Evolutionary conservation across 2,888 invertebrate species (phyloP), one percentile per base, ranked within the genome.

Genomic region (Tinea pellionella): DNA sequence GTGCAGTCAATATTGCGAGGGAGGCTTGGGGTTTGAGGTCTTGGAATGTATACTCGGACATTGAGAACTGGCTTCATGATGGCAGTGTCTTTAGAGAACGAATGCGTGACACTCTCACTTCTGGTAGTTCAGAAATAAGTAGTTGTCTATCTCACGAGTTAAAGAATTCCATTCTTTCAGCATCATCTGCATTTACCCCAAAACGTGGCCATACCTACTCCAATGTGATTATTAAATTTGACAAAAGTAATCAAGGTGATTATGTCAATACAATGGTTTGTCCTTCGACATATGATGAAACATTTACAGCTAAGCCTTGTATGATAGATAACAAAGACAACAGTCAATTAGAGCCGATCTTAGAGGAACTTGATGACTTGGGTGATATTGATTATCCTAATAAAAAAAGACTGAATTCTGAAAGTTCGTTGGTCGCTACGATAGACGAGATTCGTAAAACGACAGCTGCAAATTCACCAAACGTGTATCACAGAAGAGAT

Each of bases 1-100:
- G 90, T 69, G 90, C 91, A 1, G 86, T 91, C 4, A 91, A 91
- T 65, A 89, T 91, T 60, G 90, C 91, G 1, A 77, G 91, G 63
- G 91, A 90, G 69, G 89, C 90, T 13, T 90, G 90, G 90, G 91
- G 91, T 0, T 75, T 91, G 59, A 80, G 91, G 47, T 90, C 90
- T 37, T 91, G 91, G 91, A 89, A 89, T 67, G 90, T 90, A 2
- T 91, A 91, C 68, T 89, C 87, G 32, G 91, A 91, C 64, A 91
- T 91, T 61, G 90, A 90, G 69, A 90, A 90, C 60, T 90, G 89
- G 77, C 77, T 89, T 16, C 91, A 91, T 62, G 90, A 91, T 66
- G 90, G 90, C 29, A 90, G 90, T 65, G 88, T 90, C 0, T 89
- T 89, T 4, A 79, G 89, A 63, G 91, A 91, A 37, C 75, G 90